Conservation (phyloP, 2,888 invertebrate species). For the Troglohyphantes excavatus region DNA sequence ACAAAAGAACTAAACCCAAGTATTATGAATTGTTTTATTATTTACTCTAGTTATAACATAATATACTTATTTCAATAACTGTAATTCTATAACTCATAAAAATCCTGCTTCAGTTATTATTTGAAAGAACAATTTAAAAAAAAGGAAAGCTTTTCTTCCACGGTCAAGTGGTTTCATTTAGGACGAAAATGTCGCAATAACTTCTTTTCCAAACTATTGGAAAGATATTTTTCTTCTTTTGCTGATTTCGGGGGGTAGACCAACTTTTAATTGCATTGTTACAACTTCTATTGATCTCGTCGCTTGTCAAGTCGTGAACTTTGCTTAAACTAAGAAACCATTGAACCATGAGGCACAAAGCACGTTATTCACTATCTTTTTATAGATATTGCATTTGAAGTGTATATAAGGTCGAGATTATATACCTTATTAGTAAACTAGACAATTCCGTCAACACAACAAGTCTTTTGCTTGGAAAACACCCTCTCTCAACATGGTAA, state of each 20-base stretch:
- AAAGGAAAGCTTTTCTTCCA: too few species aligned
- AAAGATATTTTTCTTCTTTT: too few species aligned
- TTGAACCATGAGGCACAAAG: constrained; percentile 18
- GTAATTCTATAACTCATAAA: too few species aligned
- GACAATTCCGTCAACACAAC: background rate
- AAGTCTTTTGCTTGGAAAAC: background rate
- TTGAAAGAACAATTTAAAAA: too few species aligned
- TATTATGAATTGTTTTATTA: too few species aligned
- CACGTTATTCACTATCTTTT: background rate
- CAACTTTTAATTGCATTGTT: background rate
- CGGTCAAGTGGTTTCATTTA: background rate
- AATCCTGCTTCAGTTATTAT: too few species aligned
- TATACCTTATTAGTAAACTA: background rate
- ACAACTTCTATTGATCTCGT: background rate
- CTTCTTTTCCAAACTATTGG: background rate
- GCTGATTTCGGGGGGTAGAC: background rate
- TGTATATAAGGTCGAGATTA: background rate
- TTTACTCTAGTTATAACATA: too few species aligned
- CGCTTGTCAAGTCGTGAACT: background rate
- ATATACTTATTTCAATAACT: too few species aligned
- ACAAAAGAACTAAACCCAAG: too few species aligned
- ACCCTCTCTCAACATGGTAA: background rate
- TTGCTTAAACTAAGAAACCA: constrained; percentile 4
- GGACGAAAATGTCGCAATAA: background rate
- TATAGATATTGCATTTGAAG: background rate